A percentile compares a stretch with the other conserved stretches of the same genome.
These are phyloP conservation scores for Vireo griseus DNA, from an alignment of 2,797 vertebrate species.

Conservation along the genomic window DNA sequence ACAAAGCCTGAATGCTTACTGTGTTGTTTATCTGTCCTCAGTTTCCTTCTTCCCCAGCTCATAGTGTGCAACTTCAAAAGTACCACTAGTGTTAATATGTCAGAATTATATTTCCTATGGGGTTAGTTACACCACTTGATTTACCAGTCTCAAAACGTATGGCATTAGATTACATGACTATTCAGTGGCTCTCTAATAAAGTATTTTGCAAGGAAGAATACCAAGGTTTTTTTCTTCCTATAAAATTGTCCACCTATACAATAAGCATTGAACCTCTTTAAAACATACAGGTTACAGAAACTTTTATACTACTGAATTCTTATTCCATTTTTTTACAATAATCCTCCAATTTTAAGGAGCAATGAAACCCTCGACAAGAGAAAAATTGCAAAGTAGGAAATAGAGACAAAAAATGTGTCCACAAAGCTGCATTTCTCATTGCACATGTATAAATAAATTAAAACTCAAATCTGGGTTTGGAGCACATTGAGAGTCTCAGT, in stretches of 20 bases:
- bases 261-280: neutral
- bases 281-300: neutral
- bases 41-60: neutral
- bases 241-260: neutral
- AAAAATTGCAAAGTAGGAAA: neutral
- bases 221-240: accelerated
- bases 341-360: neutral
- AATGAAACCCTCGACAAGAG: neutral
- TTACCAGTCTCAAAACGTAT: neutral
- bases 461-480: neutral
- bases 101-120: neutral
- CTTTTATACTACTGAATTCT: neutral
- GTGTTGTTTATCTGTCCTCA: neutral
- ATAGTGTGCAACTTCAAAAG: neutral
- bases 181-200: neutral
- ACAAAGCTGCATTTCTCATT: neutral
- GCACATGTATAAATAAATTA: neutral
- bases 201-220: neutral
- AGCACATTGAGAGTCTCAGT: neutral
- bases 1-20: neutral
- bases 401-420: neutral
- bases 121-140: neutral
- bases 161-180: neutral
- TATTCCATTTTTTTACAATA: neutral
- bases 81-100: neutral